Evolutionary conservation across 2,888 invertebrate species (phyloP), one percentile per base, ranked within the genome.

Genomic region (Drosophila colorata): DNA sequence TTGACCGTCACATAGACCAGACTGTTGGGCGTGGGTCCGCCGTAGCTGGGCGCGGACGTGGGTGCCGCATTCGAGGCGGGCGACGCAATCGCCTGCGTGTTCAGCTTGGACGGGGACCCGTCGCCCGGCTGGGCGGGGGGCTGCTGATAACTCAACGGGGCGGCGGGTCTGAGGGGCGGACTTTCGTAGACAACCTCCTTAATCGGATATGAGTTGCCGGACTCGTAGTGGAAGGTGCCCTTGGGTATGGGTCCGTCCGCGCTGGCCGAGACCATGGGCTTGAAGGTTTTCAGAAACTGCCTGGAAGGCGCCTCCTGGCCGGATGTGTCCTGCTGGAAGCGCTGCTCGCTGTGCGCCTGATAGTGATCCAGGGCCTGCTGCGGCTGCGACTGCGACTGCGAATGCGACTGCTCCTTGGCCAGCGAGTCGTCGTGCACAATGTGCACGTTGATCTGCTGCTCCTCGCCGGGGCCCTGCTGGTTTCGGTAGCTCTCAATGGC

Each of bases 251-350:
- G 75, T 2, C 69, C 68, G 6, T 78, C 73, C 0, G 64, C 78
- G 25, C 75, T 73, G 3, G 70, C 63, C 1, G 80, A 76, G 2
- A 88, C 46, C 0, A 77, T 75, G 1, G 88, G 90, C 23, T 91
- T 91, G 20, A 92, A 92, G 38, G 83, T 78, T 25, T 90, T 91
- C 13, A 92, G 78, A 64, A 92, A 92, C 13, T 89, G 87, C 7
- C 92, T 72, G 0, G 92, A 92, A 0, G 91, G 89, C 1, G 92
- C 90, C 52, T 92, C 92, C 0, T 86, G 66, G n/a, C 35, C 44
- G 0, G 43, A 13, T 59, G 53, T n/a, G 0, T 60, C 66, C 8
- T 73, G 80, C 60, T 77, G 58, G 37, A 84, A 80, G 4, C 61
- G 67, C 47, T 86, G 80, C 61, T 90, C 86, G n/a, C 76, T 75